Conservation (phyloP, 1,140 invertebrate genomes). For the Scaptomyza graminum region DNA sequence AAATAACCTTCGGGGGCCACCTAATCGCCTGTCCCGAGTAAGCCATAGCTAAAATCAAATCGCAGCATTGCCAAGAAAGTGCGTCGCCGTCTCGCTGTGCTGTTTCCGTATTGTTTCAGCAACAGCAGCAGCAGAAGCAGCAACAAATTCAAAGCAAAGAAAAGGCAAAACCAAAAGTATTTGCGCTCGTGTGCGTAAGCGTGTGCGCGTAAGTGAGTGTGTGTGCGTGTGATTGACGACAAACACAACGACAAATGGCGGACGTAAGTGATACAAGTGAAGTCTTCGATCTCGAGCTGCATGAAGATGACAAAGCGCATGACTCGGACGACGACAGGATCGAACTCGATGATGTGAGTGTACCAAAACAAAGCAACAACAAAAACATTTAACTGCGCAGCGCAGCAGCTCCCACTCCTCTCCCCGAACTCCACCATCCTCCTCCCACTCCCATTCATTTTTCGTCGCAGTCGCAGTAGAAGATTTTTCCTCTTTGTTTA, state of each 20-base stretch:
- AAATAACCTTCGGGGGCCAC: constrained; percentile 71
- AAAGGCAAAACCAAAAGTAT: constrained; percentile 45
- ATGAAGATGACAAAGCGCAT: constrained; percentile 88
- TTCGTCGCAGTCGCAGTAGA: not conserved
- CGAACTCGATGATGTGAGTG: constrained; percentile 90
- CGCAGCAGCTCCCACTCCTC: constrained; percentile 42
- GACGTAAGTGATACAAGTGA: constrained; percentile 84
- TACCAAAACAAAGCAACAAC: constrained; percentile 4
- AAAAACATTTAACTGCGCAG: constrained; percentile 44
- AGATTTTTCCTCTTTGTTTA: constrained; percentile 54
- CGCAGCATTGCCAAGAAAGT: constrained; percentile 39
- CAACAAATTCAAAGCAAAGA: constrained; percentile 44
- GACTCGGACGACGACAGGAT: constrained; percentile 94
- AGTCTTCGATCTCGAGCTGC: constrained; percentile 95
- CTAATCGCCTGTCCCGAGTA: constrained; percentile 40
- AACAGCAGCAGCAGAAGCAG: constrained; percentile 42
- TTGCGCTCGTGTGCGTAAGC: constrained; percentile 34
- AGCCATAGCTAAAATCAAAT: constrained; percentile 51
- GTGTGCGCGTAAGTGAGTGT: too few relatives aligned
- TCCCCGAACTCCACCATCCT: not conserved
- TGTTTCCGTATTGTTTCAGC: constrained; percentile 58
- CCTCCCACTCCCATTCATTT: not conserved
- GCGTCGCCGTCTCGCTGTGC: constrained; percentile 23
- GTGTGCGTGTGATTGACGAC: constrained; percentile 37
- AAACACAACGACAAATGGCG: constrained; percentile 86